A percentile compares a stretch with the other conserved stretches of the same genome.
phyloP scores from a whole-genome alignment of 2,113 vertebrate genomes.

The Plestiodon gilberti region DNA sequence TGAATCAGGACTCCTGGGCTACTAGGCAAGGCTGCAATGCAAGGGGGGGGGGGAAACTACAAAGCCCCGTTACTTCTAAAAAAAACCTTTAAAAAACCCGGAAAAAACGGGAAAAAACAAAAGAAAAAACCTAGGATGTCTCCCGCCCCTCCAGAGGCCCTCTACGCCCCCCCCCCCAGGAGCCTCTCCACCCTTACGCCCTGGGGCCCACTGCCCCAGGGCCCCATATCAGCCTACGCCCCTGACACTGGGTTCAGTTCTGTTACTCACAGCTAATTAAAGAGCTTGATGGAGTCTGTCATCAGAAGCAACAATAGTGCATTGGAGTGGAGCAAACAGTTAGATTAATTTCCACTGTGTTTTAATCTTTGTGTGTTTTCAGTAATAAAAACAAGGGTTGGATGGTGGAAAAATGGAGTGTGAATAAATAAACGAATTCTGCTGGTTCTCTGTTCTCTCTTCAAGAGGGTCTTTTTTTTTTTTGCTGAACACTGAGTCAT shows the following conservation, averaged over 20 bases:
- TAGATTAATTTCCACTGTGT: not conserved
- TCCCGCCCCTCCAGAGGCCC: too few species aligned
- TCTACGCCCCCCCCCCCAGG: too few species aligned
- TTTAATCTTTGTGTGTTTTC: not conserved
- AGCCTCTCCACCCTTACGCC: too few species aligned
- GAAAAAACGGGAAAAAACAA: too few species aligned
- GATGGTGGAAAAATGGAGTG: not conserved
- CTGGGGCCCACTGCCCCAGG: too few species aligned
- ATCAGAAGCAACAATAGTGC: rapidly evolving
- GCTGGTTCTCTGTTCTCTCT: rapidly evolving
- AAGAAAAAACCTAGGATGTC: too few species aligned
- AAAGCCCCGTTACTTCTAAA: too few species aligned
- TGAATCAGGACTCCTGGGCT: too few species aligned
- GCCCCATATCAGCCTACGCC: too few species aligned
- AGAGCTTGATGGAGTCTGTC: not conserved
- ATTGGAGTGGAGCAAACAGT: not conserved
- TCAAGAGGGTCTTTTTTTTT: not conserved
- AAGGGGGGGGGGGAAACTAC: too few species aligned
- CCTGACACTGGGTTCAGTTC: not conserved
- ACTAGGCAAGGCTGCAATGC: too few species aligned
- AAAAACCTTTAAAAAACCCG: too few species aligned
- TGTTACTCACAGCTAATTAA: constrained; percentile 1
- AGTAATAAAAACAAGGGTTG: not conserved
- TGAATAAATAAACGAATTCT: not conserved
- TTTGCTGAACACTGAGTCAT: constrained; percentile 42